Percentiles rank a stretch among this genome's conserved stretches.
These are phyloP conservation scores for Phalanger gymnotis DNA, from an alignment of 2,797 vertebrate species.

Conservation along the genomic window DNA sequence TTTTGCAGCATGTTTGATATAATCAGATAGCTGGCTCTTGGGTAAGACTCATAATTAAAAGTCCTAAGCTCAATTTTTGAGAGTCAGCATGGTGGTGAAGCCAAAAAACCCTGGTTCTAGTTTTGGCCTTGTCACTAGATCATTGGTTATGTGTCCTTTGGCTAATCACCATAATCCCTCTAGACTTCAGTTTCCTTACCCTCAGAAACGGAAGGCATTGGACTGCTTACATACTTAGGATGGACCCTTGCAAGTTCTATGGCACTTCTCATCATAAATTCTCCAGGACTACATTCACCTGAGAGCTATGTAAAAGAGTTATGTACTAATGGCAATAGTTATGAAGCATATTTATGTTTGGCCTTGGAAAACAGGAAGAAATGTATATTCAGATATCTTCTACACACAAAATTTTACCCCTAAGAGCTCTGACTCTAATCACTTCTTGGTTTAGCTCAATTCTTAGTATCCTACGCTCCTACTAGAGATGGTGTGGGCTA, in stretches of 20 bases:
- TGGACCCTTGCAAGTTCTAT: neutral
- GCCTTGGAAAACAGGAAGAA: fast-evolving
- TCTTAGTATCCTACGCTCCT: neutral
- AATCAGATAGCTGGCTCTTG: neutral
- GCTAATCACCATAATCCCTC: too few relatives aligned
- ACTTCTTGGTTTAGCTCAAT: neutral
- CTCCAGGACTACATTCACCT: neutral
- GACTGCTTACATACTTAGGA: neutral
- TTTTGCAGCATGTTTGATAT: neutral
- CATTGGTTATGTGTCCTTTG: neutral
- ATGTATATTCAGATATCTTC: neutral
- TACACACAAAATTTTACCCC: neutral
- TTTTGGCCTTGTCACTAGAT: neutral
- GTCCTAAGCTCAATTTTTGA: neutral
- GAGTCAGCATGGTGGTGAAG: neutral
- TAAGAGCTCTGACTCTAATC: neutral
- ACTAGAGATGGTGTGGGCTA: neutral
- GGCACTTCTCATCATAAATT: neutral
- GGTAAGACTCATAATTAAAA: fast-evolving
- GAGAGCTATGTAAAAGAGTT: neutral
- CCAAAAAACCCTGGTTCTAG: neutral
- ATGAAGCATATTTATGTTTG: neutral
- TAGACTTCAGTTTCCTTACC: neutral
- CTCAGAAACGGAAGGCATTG: neutral
- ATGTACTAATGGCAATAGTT: neutral